phyloP scores from a whole-genome alignment of 2,797 vertebrate genomes.

The Enteromius mattozi region DNA sequence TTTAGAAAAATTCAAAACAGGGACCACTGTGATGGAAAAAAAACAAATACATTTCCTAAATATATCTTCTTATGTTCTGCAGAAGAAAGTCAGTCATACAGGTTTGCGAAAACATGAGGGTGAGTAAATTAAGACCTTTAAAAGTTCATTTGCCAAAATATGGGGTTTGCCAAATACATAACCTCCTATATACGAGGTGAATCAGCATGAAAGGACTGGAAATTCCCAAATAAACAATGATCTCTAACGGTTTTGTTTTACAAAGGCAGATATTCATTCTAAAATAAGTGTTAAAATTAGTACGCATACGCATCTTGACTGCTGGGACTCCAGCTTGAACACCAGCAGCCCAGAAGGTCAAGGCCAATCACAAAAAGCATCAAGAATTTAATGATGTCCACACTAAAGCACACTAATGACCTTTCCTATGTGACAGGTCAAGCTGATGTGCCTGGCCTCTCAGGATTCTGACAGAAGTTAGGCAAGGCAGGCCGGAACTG shows the following conservation, averaged over 20 bases:
- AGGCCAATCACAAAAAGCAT: slow-evolving; percentile 31
- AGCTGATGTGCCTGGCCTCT: slow-evolving; percentile 64
- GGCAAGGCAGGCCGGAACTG: slow-evolving; percentile 52
- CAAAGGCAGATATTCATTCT: neutral
- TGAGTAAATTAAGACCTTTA: neutral
- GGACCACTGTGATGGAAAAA: neutral
- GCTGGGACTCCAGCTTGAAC: neutral
- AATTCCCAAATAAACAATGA: neutral
- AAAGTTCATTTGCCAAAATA: neutral
- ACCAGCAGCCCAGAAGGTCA: neutral
- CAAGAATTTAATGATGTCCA: slow-evolving; percentile 1
- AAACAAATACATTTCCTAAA: neutral
- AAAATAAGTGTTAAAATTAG: neutral
- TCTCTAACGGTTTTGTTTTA: neutral
- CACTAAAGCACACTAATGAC: slow-evolving; percentile 10
- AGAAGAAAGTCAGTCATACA: neutral
- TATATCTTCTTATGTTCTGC: neutral
- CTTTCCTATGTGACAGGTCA: neutral
- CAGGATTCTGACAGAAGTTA: slow-evolving; percentile 59
- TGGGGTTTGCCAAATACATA: neutral
- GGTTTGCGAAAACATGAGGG: neutral
- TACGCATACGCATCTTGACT: neutral
- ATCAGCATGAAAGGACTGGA: neutral
- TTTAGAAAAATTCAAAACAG: neutral
- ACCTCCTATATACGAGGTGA: neutral